Conservation (phyloP, 2,888 invertebrate species). For the Neoaliturus tenellus region DNA sequence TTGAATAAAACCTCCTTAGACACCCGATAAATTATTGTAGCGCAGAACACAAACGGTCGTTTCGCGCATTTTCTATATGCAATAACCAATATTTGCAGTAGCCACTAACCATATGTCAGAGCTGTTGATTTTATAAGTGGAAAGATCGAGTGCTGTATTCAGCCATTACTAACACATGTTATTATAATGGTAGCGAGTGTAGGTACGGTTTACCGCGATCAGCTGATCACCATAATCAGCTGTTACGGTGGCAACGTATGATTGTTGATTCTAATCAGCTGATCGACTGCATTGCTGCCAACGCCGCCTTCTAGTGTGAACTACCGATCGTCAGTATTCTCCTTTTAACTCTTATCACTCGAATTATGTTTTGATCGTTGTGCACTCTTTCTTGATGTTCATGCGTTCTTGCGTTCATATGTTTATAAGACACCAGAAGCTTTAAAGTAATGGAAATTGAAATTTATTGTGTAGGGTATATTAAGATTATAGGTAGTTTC, state of each 20-base stretch:
- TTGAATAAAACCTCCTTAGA: neutral
- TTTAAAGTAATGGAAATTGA: too few species aligned
- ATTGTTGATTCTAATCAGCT: slow-evolving; percentile 36
- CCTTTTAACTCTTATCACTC: too few species aligned
- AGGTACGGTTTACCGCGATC: slow-evolving; percentile 14
- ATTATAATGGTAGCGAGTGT: slow-evolving; percentile 34
- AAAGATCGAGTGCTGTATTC: slow-evolving; percentile 9
- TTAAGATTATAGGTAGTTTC: too few species aligned
- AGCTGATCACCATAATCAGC: slow-evolving; percentile 32
- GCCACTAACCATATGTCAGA: neutral
- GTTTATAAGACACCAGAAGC: too few species aligned
- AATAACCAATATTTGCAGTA: slow-evolving; percentile 36
- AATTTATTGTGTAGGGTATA: too few species aligned
- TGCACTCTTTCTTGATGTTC: too few species aligned
- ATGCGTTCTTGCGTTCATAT: too few species aligned
- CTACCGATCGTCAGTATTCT: neutral
- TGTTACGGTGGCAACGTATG: slow-evolving; percentile 27
- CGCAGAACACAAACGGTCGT: neutral
- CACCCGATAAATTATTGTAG: slow-evolving; percentile 6
- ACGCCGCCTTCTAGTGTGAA: slow-evolving; percentile 2
- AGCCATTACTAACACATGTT: slow-evolving; percentile 27
- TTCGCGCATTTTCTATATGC: slow-evolving; percentile 7
- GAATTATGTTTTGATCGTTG: too few species aligned
- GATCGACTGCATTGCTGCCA: neutral
- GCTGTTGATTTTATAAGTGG: slow-evolving; percentile 39